phyloP scores from a whole-genome alignment of 2,113 vertebrate genomes.

The Xenus cinereus region DNA sequence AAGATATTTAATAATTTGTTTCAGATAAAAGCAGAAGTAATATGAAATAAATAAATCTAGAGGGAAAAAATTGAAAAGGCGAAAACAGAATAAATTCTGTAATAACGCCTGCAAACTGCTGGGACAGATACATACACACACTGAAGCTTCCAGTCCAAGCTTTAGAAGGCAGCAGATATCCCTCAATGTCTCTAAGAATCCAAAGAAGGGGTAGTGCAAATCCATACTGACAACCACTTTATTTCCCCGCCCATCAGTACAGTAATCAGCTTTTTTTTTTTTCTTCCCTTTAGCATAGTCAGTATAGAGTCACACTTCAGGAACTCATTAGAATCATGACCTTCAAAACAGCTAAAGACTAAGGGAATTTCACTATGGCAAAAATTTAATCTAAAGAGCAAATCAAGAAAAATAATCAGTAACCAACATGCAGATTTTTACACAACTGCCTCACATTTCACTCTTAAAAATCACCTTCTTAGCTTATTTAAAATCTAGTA shows the following conservation, averaged over 20 bases:
- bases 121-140: background rate
- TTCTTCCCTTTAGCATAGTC: background rate
- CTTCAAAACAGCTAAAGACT: background rate
- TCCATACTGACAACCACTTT: background rate
- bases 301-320: background rate
- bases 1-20: background rate
- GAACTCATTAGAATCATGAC: background rate
- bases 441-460: background rate
- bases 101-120: background rate
- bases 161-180: background rate
- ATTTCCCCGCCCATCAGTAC: fast-evolving
- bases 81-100: background rate
- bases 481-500: background rate
- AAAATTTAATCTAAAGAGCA: background rate
- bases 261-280: background rate
- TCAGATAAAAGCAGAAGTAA: background rate
- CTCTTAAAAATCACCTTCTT: background rate
- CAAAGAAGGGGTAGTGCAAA: background rate
- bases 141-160: background rate
- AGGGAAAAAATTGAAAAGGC: background rate
- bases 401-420: background rate
- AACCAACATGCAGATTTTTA: background rate
- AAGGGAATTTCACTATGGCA: background rate
- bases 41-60: background rate
- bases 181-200: background rate